Evolutionary conservation across 2,797 vertebrate species (phyloP).

Genomic region (Esox masquinongy): DNA sequence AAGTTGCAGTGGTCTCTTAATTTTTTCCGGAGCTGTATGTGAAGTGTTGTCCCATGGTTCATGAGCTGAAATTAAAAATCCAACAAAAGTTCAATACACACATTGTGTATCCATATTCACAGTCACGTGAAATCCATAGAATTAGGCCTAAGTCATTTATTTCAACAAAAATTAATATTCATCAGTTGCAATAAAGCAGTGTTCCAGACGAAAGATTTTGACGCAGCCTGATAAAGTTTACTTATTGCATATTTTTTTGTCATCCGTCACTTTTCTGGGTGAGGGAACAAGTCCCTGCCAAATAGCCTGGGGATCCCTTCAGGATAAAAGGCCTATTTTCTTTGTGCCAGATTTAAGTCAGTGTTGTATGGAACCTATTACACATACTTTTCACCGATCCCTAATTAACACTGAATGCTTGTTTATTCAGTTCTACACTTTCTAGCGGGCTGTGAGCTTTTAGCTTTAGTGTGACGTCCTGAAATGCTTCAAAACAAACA

Average conservation of each 20-base stretch:
- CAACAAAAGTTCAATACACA: no score
- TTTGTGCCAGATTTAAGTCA: not conserved
- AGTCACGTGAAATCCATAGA: no score
- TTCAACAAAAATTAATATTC: no score
- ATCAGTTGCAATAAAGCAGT: not conserved
- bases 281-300: constrained; percentile 2
- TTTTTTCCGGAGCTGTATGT: no score
- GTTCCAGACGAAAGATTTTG: not conserved
- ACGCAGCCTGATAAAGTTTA: constrained; percentile 23
- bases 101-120: no score
- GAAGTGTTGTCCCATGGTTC: no score
- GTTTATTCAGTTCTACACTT: constrained; percentile 14
- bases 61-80: no score
- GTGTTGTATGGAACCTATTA: not conserved
- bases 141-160: no score
- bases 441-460: not conserved
- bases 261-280: constrained; percentile 46
- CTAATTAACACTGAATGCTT: constrained; percentile 43
- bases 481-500: constrained; percentile 14
- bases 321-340: constrained; percentile 20
- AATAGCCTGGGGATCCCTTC: constrained; percentile 10
- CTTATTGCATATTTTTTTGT: constrained; percentile 58
- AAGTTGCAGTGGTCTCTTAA: no score
- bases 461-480: not conserved
- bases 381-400: not conserved